Evolutionary conservation across 2,888 invertebrate genomes (phyloP).

Genomic region (Entomobrya proxima): DNA sequence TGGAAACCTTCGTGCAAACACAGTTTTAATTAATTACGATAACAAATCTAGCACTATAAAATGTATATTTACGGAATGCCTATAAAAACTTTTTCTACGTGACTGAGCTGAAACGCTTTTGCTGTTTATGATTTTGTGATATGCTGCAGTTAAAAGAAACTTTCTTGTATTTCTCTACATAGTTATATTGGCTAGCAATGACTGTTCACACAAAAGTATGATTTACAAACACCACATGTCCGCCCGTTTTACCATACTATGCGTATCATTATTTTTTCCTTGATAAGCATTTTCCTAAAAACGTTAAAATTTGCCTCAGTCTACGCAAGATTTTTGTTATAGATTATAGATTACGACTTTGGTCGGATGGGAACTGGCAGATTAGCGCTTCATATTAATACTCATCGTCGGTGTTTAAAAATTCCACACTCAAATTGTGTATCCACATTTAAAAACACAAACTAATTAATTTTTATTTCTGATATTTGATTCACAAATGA

Average conservation of each 20-base stretch:
- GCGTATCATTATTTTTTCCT: neutral
- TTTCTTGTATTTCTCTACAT: no score
- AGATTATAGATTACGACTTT: slow-evolving; percentile 30
- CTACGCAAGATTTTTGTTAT: neutral
- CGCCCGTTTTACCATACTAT: no score
- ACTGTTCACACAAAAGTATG: no score
- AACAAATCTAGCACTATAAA: slow-evolving; percentile 63
- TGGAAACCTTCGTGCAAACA: slow-evolving; percentile 71
- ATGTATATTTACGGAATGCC: neutral
- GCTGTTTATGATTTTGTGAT: slow-evolving; percentile 12
- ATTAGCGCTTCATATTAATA: slow-evolving; percentile 17
- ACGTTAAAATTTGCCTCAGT: slow-evolving; percentile 32
- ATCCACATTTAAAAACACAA: no score
- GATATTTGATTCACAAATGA: no score
- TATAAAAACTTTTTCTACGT: neutral
- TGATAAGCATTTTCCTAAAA: slow-evolving; percentile 22
- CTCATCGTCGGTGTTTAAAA: neutral
- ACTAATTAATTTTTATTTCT: no score
- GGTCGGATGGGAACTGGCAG: slow-evolving; percentile 13
- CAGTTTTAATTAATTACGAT: slow-evolving; percentile 71
- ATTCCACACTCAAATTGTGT: no score
- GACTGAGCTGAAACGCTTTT: neutral
- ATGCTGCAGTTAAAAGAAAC: neutral
- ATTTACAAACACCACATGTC: no score
- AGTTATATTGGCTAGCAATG: no score